Percentiles rank a stretch among this genome's conserved stretches.
phyloP scores from a whole-genome alignment of 2,888 invertebrate genomes.

The Galeopsomyia nigrocyanea region DNA sequence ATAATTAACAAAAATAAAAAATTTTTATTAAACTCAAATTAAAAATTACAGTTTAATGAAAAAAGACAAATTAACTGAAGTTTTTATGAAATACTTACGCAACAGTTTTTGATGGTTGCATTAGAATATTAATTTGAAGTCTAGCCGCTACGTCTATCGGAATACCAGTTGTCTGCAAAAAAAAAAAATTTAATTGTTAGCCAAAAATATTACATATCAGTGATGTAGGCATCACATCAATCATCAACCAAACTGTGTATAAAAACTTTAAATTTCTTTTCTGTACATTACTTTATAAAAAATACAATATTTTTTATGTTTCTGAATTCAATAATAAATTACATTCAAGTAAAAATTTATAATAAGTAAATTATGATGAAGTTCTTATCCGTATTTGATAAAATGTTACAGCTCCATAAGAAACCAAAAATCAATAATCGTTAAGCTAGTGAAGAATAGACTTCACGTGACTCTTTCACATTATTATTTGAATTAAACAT shows the following conservation, averaged over 20 bases:
- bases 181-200: background rate
- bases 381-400: no score
- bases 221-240: no score
- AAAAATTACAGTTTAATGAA: background rate
- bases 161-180: constrained; percentile 78
- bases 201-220: no score
- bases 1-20: no score
- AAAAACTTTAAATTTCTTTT: background rate
- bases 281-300: no score
- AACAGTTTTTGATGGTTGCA: constrained; percentile 77
- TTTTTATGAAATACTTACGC: constrained; percentile 71
- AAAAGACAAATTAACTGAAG: background rate
- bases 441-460: background rate
- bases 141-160: constrained; percentile 82
- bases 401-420: no score
- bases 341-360: no score
- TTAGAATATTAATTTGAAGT: constrained; percentile 83
- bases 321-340: no score
- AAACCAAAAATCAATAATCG: no score
- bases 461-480: constrained; percentile 3
- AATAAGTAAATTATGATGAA: no score
- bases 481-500: constrained; percentile 9
- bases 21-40: no score
- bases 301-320: no score
- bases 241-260: background rate